phyloP scores from a whole-genome alignment of 2,888 invertebrate genomes.

The Dicroscelio sp. region DNA sequence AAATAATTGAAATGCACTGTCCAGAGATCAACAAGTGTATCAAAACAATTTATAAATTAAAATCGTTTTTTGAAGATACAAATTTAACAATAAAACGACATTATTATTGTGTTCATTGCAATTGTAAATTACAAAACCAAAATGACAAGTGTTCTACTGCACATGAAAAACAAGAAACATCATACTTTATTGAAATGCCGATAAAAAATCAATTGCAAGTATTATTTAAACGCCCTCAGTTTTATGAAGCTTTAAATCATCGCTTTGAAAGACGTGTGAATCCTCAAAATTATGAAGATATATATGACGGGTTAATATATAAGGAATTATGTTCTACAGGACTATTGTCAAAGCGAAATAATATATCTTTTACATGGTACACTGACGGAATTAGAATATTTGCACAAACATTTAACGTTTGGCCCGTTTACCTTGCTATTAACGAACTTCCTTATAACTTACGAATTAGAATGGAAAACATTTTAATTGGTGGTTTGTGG shows the following conservation, averaged over 20 bases:
- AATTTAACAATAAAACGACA: too few relatives aligned
- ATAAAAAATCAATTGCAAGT: too few relatives aligned
- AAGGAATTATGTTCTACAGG: background rate
- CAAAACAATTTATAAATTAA: too few relatives aligned
- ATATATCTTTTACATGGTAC: background rate
- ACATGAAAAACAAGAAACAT: too few relatives aligned
- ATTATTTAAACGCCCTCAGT: background rate
- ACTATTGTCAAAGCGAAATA: background rate
- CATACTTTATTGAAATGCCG: too few relatives aligned
- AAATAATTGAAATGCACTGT: too few relatives aligned
- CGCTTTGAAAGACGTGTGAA: background rate
- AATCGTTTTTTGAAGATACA: too few relatives aligned
- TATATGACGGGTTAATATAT: background rate
- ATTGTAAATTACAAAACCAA: too few relatives aligned
- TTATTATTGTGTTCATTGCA: too few relatives aligned
- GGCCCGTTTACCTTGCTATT: background rate
- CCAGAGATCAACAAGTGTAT: too few relatives aligned
- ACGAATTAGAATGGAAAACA: background rate
- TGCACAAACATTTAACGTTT: background rate
- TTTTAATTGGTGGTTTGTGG: background rate
- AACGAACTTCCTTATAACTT: slow-evolving; percentile 5
- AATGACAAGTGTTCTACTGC: too few relatives aligned
- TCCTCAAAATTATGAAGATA: background rate
- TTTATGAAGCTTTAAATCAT: background rate
- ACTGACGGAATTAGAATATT: slow-evolving; percentile 7